A percentile compares a stretch with the other conserved stretches of the same genome.
phyloP scores from a whole-genome alignment of 2,113 vertebrate species.

The Ascaphus truei region DNA sequence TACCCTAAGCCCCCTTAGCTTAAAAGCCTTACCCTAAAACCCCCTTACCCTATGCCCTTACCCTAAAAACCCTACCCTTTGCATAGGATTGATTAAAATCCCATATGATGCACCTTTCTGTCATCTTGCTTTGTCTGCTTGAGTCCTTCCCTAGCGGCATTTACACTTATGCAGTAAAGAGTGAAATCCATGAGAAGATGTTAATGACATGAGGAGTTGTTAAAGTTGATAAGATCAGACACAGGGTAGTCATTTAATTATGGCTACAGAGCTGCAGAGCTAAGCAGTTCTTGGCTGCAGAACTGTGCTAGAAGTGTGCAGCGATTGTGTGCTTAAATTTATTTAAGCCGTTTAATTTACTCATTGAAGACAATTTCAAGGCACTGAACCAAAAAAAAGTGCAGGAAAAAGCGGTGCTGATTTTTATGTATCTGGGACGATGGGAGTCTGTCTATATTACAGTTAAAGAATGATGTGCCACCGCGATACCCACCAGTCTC shows the following conservation, averaged over 20 bases:
- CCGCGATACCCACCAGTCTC: neutral
- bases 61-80: too few species aligned
- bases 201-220: neutral
- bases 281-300: neutral
- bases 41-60: too few species aligned
- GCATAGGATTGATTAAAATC: too few species aligned
- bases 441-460: neutral
- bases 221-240: neutral
- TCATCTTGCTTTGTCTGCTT: too few species aligned
- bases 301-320: neutral
- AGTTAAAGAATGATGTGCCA: neutral
- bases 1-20: too few species aligned
- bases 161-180: too few species aligned
- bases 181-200: too few species aligned
- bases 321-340: conserved; percentile 1
- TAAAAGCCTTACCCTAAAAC: too few species aligned
- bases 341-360: neutral
- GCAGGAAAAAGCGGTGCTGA: neutral
- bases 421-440: conserved; percentile 31
- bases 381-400: conserved; percentile 10
- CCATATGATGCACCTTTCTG: too few species aligned
- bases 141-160: too few species aligned
- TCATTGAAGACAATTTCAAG: neutral
- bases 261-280: conserved; percentile 7
- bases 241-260: neutral